Percentiles rank a stretch among this genome's conserved stretches.
These are phyloP conservation scores for Synergus itoensis DNA, from an alignment of 2,888 invertebrate species.

Conservation along the genomic window DNA sequence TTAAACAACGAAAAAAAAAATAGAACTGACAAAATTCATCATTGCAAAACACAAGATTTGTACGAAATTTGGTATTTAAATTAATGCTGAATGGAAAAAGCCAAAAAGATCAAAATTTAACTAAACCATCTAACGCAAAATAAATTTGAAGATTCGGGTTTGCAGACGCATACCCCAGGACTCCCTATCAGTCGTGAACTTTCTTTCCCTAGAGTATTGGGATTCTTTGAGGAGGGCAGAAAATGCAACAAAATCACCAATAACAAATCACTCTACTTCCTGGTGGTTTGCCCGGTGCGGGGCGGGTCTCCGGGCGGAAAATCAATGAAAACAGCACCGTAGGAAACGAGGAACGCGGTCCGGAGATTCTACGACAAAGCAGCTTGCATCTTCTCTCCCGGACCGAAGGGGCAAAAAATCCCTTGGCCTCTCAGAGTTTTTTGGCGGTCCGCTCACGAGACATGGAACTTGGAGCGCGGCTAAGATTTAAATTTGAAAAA, in stretches of 20 bases:
- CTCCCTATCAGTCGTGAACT: not conserved
- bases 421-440: not conserved
- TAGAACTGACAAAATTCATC: no score
- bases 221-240: not conserved
- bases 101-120: not conserved
- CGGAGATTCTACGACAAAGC: constrained; percentile 26
- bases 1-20: no score
- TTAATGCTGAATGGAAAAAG: not conserved
- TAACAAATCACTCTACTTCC: constrained; percentile 40
- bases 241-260: constrained; percentile 44
- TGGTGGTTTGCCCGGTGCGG: constrained; percentile 43
- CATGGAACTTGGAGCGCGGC: constrained; percentile 16
- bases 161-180: not conserved
- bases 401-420: constrained; percentile 4
- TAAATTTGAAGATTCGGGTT: not conserved
- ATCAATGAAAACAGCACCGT: constrained; percentile 62
- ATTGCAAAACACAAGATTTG: no score
- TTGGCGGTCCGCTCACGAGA: constrained; percentile 5
- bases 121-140: not conserved
- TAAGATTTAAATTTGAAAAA: constrained; percentile 2
- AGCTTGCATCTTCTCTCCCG: constrained; percentile 14
- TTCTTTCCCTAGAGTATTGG: not conserved
- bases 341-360: constrained; percentile 38
- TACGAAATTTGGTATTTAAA: no score
- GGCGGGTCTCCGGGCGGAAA: constrained; percentile 59